A percentile compares a stretch with the other conserved stretches of the same genome.
Conservation (phyloP, 2,888 invertebrate species). For the Seira ritae region DNA sequence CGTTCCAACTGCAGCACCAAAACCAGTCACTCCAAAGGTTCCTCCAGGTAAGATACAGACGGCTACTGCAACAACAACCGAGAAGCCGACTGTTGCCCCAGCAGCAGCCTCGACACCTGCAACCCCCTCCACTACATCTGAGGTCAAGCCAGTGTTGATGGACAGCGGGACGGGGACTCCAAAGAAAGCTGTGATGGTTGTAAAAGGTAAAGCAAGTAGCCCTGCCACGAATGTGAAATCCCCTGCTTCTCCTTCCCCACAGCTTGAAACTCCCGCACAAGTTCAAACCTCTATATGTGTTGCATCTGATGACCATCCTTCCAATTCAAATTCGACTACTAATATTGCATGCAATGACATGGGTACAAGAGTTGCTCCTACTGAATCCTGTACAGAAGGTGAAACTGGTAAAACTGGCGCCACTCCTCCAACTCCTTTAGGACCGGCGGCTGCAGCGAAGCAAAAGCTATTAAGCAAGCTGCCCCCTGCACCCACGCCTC, state of each 20-base stretch:
- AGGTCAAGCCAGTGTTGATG: slow-evolving; percentile 75
- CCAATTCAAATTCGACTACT: slow-evolving; percentile 3
- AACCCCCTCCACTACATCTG: slow-evolving; percentile 5
- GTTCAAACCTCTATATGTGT: too few species aligned
- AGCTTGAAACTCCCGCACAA: slow-evolving; percentile 24
- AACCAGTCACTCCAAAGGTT: slow-evolving; percentile 72
- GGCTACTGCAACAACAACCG: slow-evolving; percentile 81
- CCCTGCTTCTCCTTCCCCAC: slow-evolving; percentile 28
- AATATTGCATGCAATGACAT: slow-evolving; percentile 42
- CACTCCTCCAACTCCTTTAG: slow-evolving; percentile 46
- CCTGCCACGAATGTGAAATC: slow-evolving; percentile 33
- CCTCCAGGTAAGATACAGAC: slow-evolving; percentile 75
- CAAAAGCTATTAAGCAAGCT: slow-evolving; percentile 44
- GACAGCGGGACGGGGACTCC: slow-evolving; percentile 64
- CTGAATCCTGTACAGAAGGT: slow-evolving; percentile 52
- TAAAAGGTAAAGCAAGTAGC: slow-evolving; percentile 63
- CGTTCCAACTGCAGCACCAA: background rate
- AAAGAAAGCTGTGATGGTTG: slow-evolving; percentile 68
- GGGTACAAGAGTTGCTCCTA: slow-evolving; percentile 35
- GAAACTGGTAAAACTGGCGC: slow-evolving; percentile 36
- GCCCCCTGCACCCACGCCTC: slow-evolving; percentile 22
- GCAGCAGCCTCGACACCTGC: background rate
- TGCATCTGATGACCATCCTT: too few species aligned
- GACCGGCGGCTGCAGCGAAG: slow-evolving; percentile 44
- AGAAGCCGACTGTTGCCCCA: slow-evolving; percentile 81